These are phyloP conservation scores for Eupithecia vulgata DNA, from an alignment of 2,888 invertebrate species.

Conservation along the genomic window DNA sequence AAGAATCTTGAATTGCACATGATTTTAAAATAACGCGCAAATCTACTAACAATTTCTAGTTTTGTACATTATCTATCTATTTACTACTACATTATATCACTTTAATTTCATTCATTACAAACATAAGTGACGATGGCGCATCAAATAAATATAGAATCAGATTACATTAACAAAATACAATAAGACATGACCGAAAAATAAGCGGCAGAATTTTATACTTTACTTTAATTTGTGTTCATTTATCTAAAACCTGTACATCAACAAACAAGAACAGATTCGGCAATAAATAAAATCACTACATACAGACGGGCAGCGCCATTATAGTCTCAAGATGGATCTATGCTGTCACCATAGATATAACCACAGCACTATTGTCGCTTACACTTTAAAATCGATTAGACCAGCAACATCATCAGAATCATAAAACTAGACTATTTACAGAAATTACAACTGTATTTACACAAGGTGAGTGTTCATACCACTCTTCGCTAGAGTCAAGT, in stretches of 20 bases:
- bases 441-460: constrained; percentile 71
- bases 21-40: constrained; percentile 77
- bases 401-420: constrained; percentile 68
- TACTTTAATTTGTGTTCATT: constrained; percentile 68
- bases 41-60: constrained; percentile 74
- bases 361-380: constrained; percentile 83
- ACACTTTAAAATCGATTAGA: constrained; percentile 72
- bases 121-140: constrained; percentile 62
- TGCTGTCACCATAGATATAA: constrained; percentile 81
- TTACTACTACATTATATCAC: constrained; percentile 72
- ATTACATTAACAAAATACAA: constrained; percentile 65
- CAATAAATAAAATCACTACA: constrained; percentile 82
- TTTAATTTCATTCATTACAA: constrained; percentile 70
- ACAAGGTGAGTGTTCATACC: constrained; percentile 43
- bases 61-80: constrained; percentile 80
- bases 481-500: constrained; percentile 58
- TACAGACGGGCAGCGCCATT: constrained; percentile 75
- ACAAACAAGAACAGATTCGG: constrained; percentile 72
- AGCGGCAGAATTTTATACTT: constrained; percentile 73
- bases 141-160: constrained; percentile 73
- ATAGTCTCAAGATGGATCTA: constrained; percentile 65
- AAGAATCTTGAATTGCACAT: constrained; percentile 78
- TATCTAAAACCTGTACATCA: constrained; percentile 75
- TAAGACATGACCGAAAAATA: constrained; percentile 50
- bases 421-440: constrained; percentile 71